phyloP scores from a whole-genome alignment of 2,797 vertebrate species.

The Novumbra hubbsi region DNA sequence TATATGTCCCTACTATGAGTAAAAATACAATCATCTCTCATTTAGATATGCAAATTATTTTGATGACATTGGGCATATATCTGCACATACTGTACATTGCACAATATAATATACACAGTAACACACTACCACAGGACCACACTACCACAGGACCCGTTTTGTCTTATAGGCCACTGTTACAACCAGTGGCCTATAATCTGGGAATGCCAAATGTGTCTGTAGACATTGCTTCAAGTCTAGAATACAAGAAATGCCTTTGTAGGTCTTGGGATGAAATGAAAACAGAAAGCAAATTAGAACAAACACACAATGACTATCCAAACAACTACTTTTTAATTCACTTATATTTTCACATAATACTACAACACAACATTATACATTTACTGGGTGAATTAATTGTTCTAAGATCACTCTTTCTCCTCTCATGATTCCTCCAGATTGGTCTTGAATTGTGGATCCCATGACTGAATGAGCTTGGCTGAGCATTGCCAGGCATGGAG shows the following conservation, averaged over 20 bases:
- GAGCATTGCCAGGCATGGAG: constrained; percentile 76
- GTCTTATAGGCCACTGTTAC: no score
- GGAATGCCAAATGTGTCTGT: not conserved
- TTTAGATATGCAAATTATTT: no score
- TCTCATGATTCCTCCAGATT: constrained; percentile 51
- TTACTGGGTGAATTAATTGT: not conserved
- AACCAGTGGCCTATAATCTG: no score
- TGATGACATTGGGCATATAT: no score
- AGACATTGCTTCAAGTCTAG: not conserved
- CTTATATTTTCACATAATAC: not conserved
- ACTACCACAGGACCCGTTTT: no score
- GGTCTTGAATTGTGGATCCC: constrained; percentile 49
- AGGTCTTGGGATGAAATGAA: not conserved
- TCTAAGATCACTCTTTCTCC: constrained; percentile 8
- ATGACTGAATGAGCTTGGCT: constrained; percentile 72
- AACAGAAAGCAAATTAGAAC: not conserved
- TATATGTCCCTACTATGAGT: no score
- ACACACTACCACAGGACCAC: no score
- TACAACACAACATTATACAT: not conserved
- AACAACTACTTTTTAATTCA: constrained; percentile 3
- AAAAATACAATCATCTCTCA: no score
- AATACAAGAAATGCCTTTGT: not conserved
- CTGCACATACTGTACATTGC: no score
- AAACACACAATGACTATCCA: constrained; percentile 7
- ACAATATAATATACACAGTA: no score